Conservation (phyloP, 2,113 vertebrate species). For the Gila orcuttii region DNA sequence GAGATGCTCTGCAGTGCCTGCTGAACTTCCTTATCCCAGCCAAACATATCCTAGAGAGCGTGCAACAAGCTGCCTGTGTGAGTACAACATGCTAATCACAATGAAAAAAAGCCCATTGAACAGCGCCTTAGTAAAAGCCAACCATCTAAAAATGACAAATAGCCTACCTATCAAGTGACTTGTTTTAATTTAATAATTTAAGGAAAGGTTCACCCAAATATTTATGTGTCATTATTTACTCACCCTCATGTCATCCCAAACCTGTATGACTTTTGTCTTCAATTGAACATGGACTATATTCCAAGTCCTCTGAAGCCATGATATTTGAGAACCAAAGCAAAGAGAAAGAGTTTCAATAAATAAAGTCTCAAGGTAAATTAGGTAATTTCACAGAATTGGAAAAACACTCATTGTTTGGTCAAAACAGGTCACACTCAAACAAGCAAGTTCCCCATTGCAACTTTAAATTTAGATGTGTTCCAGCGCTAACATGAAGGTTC, state of each 20-base stretch:
- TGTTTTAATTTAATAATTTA: too few relatives aligned
- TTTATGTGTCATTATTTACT: neutral
- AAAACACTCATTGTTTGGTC: neutral
- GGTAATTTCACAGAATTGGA: neutral
- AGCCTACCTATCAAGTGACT: neutral
- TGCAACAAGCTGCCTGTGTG: slow-evolving; percentile 91
- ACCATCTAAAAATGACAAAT: neutral
- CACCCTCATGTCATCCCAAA: neutral
- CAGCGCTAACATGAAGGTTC: neutral
- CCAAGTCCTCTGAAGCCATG: neutral
- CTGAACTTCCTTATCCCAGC: slow-evolving; percentile 92
- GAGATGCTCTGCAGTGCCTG: slow-evolving; percentile 89
- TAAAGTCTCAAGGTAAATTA: neutral
- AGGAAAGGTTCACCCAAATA: neutral
- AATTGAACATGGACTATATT: neutral
- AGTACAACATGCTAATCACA: slow-evolving; percentile 65
- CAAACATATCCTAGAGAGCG: slow-evolving; percentile 89
- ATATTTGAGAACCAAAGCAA: neutral
- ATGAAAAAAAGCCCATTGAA: neutral
- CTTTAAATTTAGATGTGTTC: neutral
- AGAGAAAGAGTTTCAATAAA: neutral
- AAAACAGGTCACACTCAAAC: neutral
- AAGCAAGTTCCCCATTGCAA: neutral
- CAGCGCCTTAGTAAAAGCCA: neutral
- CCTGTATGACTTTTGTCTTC: neutral